phyloP scores from a whole-genome alignment of 2,888 invertebrate species.

The Scrobipalpa costella region DNA sequence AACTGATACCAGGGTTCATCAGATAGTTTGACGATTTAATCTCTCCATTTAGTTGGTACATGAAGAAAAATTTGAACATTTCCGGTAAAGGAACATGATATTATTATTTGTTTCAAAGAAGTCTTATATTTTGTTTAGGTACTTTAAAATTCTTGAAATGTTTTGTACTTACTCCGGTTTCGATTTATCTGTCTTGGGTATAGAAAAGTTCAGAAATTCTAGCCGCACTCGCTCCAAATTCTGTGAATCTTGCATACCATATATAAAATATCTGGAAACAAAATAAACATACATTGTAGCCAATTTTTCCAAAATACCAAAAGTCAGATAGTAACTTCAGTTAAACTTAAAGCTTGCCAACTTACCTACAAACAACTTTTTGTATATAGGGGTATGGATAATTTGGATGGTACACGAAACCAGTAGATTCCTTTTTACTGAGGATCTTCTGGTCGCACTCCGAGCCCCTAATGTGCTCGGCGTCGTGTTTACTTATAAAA shows the following conservation, averaged over 20 bases:
- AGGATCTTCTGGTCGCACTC: constrained; percentile 99
- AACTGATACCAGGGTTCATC: too few relatives aligned
- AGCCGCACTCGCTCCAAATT: constrained; percentile 96
- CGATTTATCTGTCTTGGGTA: constrained; percentile 89
- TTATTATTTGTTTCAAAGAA: too few relatives aligned
- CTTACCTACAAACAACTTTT: constrained; percentile 95
- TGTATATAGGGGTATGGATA: constrained; percentile 97
- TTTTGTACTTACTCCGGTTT: constrained; percentile 86
- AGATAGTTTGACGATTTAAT: too few relatives aligned
- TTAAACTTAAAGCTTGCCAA: too few relatives aligned
- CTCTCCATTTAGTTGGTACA: too few relatives aligned
- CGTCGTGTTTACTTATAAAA: constrained; percentile 95
- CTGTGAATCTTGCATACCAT: constrained; percentile 98
- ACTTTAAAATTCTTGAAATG: too few relatives aligned
- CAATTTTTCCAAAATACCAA: background rate
- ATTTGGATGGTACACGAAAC: constrained; percentile 97
- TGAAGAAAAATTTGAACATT: too few relatives aligned
- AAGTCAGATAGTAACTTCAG: too few relatives aligned
- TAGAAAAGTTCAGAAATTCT: constrained; percentile 93
- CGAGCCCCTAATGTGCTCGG: constrained; percentile 97
- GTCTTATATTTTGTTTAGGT: too few relatives aligned
- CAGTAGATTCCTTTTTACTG: constrained; percentile 95
- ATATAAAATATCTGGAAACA: constrained; percentile 92
- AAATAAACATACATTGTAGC: background rate
- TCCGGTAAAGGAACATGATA: too few relatives aligned